phyloP scores from a whole-genome alignment of 2,797 vertebrate species.

The Rachycentron canadum region DNA sequence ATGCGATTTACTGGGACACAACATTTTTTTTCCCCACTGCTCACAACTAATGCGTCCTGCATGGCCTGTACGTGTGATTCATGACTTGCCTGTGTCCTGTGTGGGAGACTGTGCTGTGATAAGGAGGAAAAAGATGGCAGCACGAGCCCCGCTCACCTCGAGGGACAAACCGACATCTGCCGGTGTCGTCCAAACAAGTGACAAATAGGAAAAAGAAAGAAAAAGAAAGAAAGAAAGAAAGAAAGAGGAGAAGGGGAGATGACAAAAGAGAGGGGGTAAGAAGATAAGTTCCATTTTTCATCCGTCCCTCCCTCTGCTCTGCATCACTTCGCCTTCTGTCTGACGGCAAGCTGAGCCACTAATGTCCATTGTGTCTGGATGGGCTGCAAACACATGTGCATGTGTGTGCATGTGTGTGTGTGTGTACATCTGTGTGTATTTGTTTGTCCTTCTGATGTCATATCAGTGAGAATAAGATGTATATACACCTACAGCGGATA shows the following conservation, averaged over 20 bases:
- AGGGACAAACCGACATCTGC: conserved; percentile 67
- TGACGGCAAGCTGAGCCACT: conserved; percentile 81
- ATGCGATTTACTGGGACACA: conserved; percentile 46
- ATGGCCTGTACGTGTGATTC: conserved; percentile 45
- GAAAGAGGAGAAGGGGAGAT: background rate
- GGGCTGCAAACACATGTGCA: conserved; percentile 48
- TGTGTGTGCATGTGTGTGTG: background rate
- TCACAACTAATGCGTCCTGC: conserved; percentile 24
- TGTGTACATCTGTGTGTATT: conserved; percentile 6
- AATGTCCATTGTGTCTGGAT: conserved; percentile 87
- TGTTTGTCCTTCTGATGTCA: conserved; percentile 27
- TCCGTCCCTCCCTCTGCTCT: conserved; percentile 72
- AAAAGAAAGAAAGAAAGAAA: conserved; percentile 10
- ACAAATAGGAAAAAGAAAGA: conserved; percentile 47
- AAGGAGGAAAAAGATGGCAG: conserved; percentile 54
- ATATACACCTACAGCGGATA: conserved; percentile 46
- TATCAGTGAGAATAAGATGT: conserved; percentile 47
- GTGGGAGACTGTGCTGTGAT: conserved; percentile 45
- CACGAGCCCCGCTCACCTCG: conserved; percentile 41
- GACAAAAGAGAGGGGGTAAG: conserved; percentile 48
- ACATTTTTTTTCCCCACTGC: background rate
- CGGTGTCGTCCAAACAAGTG: conserved; percentile 66
- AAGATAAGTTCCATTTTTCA: conserved; percentile 73
- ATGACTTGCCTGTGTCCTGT: conserved; percentile 42
- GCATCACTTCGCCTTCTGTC: conserved; percentile 80